Conservation (phyloP, 2,888 invertebrate species). For the Geophilus truncorum region DNA sequence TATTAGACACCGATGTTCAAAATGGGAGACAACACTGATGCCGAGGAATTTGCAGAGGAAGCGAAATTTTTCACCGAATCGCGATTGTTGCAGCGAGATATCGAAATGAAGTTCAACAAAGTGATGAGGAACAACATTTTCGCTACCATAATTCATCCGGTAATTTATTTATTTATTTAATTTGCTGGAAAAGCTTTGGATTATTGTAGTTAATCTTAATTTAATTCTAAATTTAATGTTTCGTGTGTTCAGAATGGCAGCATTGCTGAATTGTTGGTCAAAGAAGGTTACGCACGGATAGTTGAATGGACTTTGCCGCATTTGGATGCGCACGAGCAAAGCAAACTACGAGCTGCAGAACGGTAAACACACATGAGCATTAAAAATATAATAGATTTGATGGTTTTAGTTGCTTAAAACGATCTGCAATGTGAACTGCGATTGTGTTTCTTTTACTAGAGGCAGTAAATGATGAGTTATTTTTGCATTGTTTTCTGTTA, state of each 20-base stretch:
- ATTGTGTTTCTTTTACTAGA: too few species aligned
- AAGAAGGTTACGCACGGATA: slow-evolving; percentile 88
- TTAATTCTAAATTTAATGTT: not conserved
- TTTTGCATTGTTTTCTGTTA: too few species aligned
- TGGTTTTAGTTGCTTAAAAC: too few species aligned
- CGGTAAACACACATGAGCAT: too few species aligned
- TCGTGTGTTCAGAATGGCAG: slow-evolving; percentile 58
- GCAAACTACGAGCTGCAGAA: slow-evolving; percentile 71
- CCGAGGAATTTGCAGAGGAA: slow-evolving; percentile 71
- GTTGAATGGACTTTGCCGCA: slow-evolving; percentile 88
- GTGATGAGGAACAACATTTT: slow-evolving; percentile 89
- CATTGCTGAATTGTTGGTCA: slow-evolving; percentile 85
- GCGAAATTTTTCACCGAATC: slow-evolving; percentile 91
- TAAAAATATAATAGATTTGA: too few species aligned
- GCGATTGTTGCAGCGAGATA: slow-evolving; percentile 81
- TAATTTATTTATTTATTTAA: too few species aligned
- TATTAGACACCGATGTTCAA: slow-evolving; percentile 61
- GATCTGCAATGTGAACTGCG: too few species aligned
- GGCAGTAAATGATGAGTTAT: not conserved
- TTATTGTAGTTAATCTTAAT: not conserved
- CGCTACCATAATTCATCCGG: slow-evolving; percentile 87
- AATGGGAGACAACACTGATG: slow-evolving; percentile 63
- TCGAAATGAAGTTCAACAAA: slow-evolving; percentile 84
- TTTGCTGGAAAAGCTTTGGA: too few species aligned
- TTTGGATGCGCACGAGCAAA: slow-evolving; percentile 73